Conservation (phyloP, 1,140 invertebrate genomes). For the Dendrolimus kikuchii region DNA sequence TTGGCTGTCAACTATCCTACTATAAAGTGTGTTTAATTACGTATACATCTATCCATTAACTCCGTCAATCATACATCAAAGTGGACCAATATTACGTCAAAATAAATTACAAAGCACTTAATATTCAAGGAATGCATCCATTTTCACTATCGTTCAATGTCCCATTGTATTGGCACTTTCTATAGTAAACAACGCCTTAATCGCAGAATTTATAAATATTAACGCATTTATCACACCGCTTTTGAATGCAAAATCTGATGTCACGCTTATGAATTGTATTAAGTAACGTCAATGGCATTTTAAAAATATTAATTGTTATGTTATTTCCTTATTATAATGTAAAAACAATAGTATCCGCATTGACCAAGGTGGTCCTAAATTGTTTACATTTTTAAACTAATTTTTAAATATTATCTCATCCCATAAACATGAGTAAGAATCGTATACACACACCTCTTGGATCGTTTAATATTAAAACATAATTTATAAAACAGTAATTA, state of each 20-base stretch:
- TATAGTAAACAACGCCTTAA: conserved; percentile 33
- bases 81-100: conserved; percentile 1
- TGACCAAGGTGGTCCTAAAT: no score
- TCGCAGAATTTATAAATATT: conserved; percentile 21
- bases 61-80: not conserved
- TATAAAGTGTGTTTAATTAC: no score
- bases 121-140: conserved; percentile 33
- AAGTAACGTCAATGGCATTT: conserved; percentile 9
- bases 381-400: no score
- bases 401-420: no score
- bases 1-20: not conserved
- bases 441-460: no score
- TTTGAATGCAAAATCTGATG: conserved; percentile 7
- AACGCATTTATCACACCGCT: conserved; percentile 13
- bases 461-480: no score
- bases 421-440: no score
- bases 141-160: conserved; percentile 62
- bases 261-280: conserved; percentile 10
- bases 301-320: not conserved
- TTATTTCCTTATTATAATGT: conserved; percentile 7
- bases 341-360: no score
- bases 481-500: no score
- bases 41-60: not conserved
- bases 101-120: conserved; percentile 19
- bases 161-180: conserved; percentile 53